Evolutionary conservation across 1,140 invertebrate species (phyloP).

Genomic region (Steinernema khuongi): DNA sequence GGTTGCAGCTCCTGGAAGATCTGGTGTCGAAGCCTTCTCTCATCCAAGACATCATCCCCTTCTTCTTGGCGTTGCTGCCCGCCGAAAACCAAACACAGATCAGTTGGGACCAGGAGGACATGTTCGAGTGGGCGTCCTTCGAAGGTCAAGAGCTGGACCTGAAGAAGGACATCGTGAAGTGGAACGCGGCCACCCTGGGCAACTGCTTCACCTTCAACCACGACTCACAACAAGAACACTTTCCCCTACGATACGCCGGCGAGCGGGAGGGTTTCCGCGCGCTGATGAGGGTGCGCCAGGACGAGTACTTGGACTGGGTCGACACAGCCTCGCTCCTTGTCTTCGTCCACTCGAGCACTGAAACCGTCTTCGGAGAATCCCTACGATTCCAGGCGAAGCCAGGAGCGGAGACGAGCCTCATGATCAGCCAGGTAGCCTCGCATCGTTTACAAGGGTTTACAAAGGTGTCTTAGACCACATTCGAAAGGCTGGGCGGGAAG

Average conservation of each 20-base stretch:
- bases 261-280: slow-evolving; percentile 24
- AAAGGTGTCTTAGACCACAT: slow-evolving; percentile 19
- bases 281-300: slow-evolving; percentile 21
- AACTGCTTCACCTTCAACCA: slow-evolving; percentile 45
- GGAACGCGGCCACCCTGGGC: slow-evolving; percentile 38
- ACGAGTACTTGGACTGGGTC: slow-evolving; percentile 38
- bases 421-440: background rate
- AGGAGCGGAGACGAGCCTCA: background rate
- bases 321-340: slow-evolving; percentile 28
- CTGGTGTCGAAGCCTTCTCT: slow-evolving; percentile 29
- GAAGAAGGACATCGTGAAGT: slow-evolving; percentile 24
- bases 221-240: background rate
- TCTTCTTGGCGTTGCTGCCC: slow-evolving; percentile 58
- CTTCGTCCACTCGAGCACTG: background rate
- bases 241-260: background rate
- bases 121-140: slow-evolving; percentile 31
- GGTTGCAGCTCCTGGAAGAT: slow-evolving; percentile 43
- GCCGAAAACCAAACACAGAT: slow-evolving; percentile 72
- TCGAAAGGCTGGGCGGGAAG: slow-evolving; percentile 28
- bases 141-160: slow-evolving; percentile 31
- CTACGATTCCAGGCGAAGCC: background rate
- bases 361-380: background rate
- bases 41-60: slow-evolving; percentile 35
- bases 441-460: background rate
- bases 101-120: slow-evolving; percentile 65